Conservation (phyloP, 2,888 invertebrate genomes). For the Amphipyra tragopoginis region DNA sequence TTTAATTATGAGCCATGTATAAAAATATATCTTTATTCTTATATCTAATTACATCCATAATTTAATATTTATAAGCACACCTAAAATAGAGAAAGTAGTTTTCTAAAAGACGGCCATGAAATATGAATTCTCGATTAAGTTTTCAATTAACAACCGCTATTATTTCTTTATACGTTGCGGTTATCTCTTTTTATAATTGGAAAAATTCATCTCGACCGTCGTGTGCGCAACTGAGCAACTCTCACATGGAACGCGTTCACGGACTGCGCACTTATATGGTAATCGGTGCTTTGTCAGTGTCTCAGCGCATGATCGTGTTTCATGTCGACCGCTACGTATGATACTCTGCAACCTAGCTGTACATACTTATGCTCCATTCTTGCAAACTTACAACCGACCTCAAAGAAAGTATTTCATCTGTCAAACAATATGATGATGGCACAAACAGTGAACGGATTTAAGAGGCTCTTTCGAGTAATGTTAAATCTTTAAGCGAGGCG, state of each 20-base stretch:
- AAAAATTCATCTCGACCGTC: constrained; percentile 66
- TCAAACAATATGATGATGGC: constrained; percentile 74
- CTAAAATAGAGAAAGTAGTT: constrained; percentile 60
- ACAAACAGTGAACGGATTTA: constrained; percentile 73
- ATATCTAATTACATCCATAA: constrained; percentile 44
- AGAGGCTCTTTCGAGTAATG: constrained; percentile 68
- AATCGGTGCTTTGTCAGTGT: constrained; percentile 72
- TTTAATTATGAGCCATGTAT: constrained; percentile 35
- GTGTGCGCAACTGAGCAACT: constrained; percentile 58
- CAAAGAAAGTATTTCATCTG: constrained; percentile 71
- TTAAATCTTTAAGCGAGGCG: constrained; percentile 72
- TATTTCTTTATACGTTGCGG: constrained; percentile 69
- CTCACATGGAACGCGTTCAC: constrained; percentile 58
- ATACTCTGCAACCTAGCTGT: constrained; percentile 32
- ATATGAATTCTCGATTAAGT: constrained; percentile 68
- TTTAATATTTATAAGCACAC: constrained; percentile 56
- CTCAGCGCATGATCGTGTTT: constrained; percentile 61
- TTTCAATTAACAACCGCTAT: constrained; percentile 68
- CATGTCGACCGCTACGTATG: constrained; percentile 54
- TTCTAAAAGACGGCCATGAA: constrained; percentile 61
- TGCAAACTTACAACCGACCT: constrained; percentile 36
- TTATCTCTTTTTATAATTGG: constrained; percentile 73
- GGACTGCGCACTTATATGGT: constrained; percentile 70
- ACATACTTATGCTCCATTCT: constrained; percentile 17
- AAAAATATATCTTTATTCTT: constrained; percentile 37